phyloP scores from a whole-genome alignment of 2,113 vertebrate genomes.

The Oceanodroma tethys region DNA sequence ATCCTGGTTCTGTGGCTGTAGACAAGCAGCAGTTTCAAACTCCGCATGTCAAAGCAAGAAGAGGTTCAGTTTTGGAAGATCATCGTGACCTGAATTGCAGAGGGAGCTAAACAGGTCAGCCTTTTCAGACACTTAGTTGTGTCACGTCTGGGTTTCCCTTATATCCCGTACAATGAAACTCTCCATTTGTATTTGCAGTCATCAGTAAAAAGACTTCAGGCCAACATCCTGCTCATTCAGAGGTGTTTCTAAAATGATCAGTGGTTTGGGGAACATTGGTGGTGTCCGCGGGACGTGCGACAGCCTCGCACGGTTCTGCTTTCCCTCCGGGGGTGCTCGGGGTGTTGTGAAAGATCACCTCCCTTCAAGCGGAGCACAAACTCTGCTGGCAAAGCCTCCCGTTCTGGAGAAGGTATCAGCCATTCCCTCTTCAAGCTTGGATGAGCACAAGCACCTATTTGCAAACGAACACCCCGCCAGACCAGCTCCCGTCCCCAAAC shows the following conservation, averaged over 20 bases:
- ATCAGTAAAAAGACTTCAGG: background rate
- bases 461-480: background rate
- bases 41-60: background rate
- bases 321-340: background rate
- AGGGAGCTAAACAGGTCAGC: background rate
- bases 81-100: background rate
- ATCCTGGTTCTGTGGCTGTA: background rate
- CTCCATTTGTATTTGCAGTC: background rate
- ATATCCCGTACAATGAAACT: background rate
- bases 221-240: background rate
- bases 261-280: background rate
- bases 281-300: fast-evolving
- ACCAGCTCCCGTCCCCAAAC: background rate
- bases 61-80: background rate
- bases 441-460: background rate
- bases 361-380: background rate
- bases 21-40: background rate
- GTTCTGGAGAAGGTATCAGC: background rate
- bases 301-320: fast-evolving
- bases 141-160: background rate
- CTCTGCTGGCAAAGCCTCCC: background rate
- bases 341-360: background rate
- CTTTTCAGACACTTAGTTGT: background rate
- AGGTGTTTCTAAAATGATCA: background rate
- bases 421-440: background rate